phyloP scores from a whole-genome alignment of 2,888 invertebrate genomes.

The Fragum fragum region DNA sequence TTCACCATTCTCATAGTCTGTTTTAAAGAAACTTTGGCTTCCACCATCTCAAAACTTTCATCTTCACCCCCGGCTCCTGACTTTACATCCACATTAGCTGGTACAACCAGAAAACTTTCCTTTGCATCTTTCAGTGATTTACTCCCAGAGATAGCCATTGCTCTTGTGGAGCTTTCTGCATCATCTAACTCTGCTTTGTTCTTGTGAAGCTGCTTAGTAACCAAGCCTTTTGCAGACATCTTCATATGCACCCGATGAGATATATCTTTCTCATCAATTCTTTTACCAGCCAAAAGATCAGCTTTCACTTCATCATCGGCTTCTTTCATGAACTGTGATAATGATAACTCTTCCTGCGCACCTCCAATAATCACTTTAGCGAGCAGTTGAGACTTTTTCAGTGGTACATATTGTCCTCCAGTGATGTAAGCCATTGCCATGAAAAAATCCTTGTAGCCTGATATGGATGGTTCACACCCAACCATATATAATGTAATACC shows the following conservation, averaged over 20 bases:
- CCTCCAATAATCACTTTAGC: conserved; percentile 82
- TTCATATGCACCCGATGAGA: conserved; percentile 34
- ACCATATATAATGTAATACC: conserved; percentile 81
- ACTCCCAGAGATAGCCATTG: background rate
- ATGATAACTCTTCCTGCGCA: conserved; percentile 82
- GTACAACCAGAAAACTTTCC: background rate
- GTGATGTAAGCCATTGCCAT: conserved; percentile 81
- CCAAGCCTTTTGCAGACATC: conserved; percentile 58
- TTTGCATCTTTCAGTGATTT: conserved; percentile 10
- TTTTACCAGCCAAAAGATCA: conserved; percentile 65
- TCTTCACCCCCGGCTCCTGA: background rate
- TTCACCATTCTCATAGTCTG: conserved; percentile 73
- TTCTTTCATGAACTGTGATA: conserved; percentile 80
- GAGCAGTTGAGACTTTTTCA: conserved; percentile 76
- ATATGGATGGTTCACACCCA: conserved; percentile 81
- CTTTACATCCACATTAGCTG: background rate
- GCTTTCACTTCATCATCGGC: conserved; percentile 76
- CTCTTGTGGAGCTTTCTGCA: background rate
- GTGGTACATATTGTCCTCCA: conserved; percentile 84
- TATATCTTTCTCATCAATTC: background rate
- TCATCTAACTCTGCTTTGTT: background rate
- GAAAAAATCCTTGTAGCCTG: conserved; percentile 81
- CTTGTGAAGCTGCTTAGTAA: background rate
- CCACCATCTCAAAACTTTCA: conserved; percentile 62
- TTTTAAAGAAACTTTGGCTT: conserved; percentile 54